Base-by-base conservation (phyloP, 2,888 invertebrate species). In the Artemia sp. region DNA sequence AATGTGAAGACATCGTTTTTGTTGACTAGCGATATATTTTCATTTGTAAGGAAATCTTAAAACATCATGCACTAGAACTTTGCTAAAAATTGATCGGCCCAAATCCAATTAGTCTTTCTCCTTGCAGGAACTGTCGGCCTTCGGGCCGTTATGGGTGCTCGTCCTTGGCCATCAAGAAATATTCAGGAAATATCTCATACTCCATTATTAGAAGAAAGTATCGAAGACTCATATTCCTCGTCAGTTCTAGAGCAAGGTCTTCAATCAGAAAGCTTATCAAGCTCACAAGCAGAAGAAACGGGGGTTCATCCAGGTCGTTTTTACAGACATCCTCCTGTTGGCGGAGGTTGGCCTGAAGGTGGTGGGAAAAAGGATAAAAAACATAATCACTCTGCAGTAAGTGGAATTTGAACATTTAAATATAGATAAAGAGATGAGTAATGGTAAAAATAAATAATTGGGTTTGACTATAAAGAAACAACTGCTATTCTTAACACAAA, bases 91-190 rank as follows among this genome's bases (percentile, higher is more conserved):
- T 38, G 6, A 38, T 38, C 6, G 38, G 38, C 38, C 38, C 1
- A 38, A 38, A 38, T 3, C 38, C 38, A 0, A 38, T 38, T 38
- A 38, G 38, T 38, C 6, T 38, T 6, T 58, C 58, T 58, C 10
- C 24, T 58, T 58, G 10, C 10, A 58, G 64, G 64, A 24, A 58
- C 64, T 19, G 64, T 24, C 64, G 64, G 64, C 64, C 64, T 58
- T 58, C 24, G 64, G 64, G 64, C 64, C 64, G 64, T 58, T 58
- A 58, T 58, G 64, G 64, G 64, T 58, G 24, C 64, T 58, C 64
- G 64, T 58, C 24, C 64, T 24, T 58, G 64, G 64, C 24, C 64
- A 58, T 58, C 64, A n/a, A 58, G 24, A 58, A 58, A 58, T 19
- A 24, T 58, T 19, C 64, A n/a, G 64, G 64, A 58, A n/a, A 19